Base-by-base conservation (phyloP, 2,888 invertebrate species). In the Phasia obesa region DNA sequence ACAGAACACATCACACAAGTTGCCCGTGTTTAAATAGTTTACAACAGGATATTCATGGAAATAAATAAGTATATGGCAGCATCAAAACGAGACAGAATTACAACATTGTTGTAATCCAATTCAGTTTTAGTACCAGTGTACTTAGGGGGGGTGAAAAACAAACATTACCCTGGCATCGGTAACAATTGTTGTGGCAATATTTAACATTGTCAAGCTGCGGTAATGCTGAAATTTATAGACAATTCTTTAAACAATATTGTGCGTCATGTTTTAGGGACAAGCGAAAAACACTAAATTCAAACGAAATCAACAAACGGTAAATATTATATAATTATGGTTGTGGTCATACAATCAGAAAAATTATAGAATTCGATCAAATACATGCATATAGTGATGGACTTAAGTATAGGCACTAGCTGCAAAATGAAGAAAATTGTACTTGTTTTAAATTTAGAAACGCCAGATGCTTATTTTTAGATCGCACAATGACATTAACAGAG, bases 111-210 rank as follows among this genome's bases (percentile, higher is more conserved):
- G 55, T 70, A 62, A 57, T 64, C 53, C 7, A 11, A 5, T n/a
- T 5, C 31, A 55, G 11, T 53, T 15, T 17, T 25, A 44, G 38
- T 67, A 38, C 27, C 38, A 11, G 35, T 67, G 59, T 19, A 59
- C 5, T 67, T 44, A 31, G 27, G 21, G 21, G 15, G 17, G 2
- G 27, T 17, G 7, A 49, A 27, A 44, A 25, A 42, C 7, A 59
- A 19, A 15, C 4, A 17, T n/a, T 64, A 19, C 59, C 57, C 38
- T 21, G 23, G 64, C 64, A 49, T 35, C 62, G 71, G 31, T 49
- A 62, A 49, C 57, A 71, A 71, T 71, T 71, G 64, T 49, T 59
- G 62, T 77, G 69, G 71, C 64, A 78, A 78, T 71, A 71, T 78
- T 78, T 78, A 64, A 57, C 27, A 69, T 70, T 60, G 60, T 35